phyloP scores from a whole-genome alignment of 1,140 invertebrate species.

The Melanaphis sacchari region DNA sequence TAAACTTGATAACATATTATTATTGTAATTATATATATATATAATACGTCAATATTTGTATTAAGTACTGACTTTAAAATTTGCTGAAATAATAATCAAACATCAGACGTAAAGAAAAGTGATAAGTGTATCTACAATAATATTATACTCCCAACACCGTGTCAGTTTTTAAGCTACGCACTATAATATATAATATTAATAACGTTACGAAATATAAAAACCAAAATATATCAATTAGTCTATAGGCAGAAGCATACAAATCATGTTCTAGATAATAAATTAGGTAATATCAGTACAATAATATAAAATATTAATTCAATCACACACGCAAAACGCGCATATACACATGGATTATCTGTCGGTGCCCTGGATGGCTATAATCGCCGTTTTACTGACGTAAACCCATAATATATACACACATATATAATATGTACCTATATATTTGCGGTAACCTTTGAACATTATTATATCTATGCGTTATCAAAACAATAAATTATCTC shows the following conservation, averaged over 20 bases:
- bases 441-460: neutral
- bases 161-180: neutral
- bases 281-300: neutral
- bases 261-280: neutral
- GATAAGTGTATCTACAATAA: neutral
- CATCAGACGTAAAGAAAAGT: neutral
- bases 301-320: neutral
- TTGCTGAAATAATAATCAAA: neutral
- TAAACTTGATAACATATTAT: neutral
- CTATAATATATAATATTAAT: neutral
- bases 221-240: neutral
- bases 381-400: constrained; percentile 40
- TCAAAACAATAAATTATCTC: neutral
- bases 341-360: constrained; percentile 22
- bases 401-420: neutral
- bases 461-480: neutral
- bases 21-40: neutral
- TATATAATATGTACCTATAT: neutral
- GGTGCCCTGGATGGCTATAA: constrained; percentile 17
- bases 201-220: neutral
- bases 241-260: neutral
- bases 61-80: neutral
- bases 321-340: neutral
- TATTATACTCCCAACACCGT: neutral
- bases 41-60: neutral